Evolutionary conservation across 1,140 invertebrate genomes (phyloP).

Genomic region (Pomacea maculata): DNA sequence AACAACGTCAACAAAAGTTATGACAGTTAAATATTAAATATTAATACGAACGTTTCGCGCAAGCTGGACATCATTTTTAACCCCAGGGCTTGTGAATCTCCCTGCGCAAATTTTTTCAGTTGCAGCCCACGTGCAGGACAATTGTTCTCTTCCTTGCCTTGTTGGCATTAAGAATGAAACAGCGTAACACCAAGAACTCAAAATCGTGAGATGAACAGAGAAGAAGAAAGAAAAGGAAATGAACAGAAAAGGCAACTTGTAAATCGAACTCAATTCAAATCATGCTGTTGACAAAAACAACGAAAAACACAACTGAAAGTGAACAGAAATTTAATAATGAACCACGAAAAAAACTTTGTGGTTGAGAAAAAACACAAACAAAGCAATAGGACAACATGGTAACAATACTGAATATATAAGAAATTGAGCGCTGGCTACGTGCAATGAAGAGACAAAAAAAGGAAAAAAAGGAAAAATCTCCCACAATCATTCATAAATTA

Average conservation of each 20-base stretch:
- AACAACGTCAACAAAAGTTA: constrained; percentile 27
- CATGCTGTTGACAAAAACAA: constrained; percentile 24
- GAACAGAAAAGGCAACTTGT: constrained; percentile 5
- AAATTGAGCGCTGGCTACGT: constrained; percentile 30
- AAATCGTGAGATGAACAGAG: constrained; percentile 3
- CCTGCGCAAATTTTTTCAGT: too few relatives aligned
- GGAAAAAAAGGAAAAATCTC: constrained; percentile 8
- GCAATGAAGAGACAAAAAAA: constrained; percentile 23
- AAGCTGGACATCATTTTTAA: too few relatives aligned
- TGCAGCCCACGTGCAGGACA: constrained; percentile 3
- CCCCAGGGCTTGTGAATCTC: not conserved
- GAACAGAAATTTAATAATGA: constrained; percentile 32
- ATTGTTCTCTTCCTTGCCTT: constrained; percentile 10
- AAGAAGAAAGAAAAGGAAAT: constrained; percentile 6
- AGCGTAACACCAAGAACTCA: constrained; percentile 3
- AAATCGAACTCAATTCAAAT: constrained; percentile 10
- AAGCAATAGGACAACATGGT: constrained; percentile 31
- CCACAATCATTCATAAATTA: constrained; percentile 30
- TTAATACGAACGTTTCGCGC: too few relatives aligned
- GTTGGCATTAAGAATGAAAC: constrained; percentile 1
- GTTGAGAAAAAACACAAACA: constrained; percentile 24
- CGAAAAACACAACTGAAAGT: constrained; percentile 30
- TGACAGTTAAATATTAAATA: constrained; percentile 14
- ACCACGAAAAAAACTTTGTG: constrained; percentile 28
- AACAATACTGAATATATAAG: constrained; percentile 33